Evolutionary conservation across 2,113 vertebrate species (phyloP), one percentile per base, ranked within the genome.

Genomic region (Paraplagusia blochii): DNA sequence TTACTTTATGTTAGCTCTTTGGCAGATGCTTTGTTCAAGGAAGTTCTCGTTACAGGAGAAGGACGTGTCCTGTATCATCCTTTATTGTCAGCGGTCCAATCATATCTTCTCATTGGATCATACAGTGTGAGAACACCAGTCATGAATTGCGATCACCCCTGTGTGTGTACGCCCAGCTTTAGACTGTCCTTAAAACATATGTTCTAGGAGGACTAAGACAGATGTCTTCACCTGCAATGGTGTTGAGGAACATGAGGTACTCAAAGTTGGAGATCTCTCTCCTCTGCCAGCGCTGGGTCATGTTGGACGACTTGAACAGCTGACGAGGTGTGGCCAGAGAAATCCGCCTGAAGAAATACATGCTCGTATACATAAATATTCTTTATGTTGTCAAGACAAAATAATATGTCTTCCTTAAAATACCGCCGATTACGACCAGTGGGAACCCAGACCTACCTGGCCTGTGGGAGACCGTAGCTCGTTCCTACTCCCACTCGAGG

Each of bases 221-320:
- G 9, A 38, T 36, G 11, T 38, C n/a, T 81, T 89, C 82, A 98
- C 97, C 97, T 92, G 97, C 97, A 76, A 99, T 98, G 22, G 97
- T 99, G 86, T 99, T 99, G 84, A 99, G 95, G 82, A 99, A 99
- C 95, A 99, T 99, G 91, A 98, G 89, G 87, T 99, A 99, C 88
- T 99, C 97, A 43, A 99, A 99, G 87, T 99, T 99, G 48, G 96
- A 98, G 80, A 99, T 99, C 82, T 99, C 97, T 74, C 97, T 89
- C 85, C 97, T 92, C 87, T 99, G 97, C 97, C 97, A 99, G 53
- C 97, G 94, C 85, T 99, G 97, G 35, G 97, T 99, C 97, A 99
- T 99, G 86, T 99, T 99, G 79, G 97, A 99, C n/a, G 97, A 99
- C 86, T 99, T 99, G 87, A 99, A 99, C 68, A 99, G 94, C 88